Conservation (phyloP, 2,797 vertebrate species). For the Halcyon smyrnensis region DNA sequence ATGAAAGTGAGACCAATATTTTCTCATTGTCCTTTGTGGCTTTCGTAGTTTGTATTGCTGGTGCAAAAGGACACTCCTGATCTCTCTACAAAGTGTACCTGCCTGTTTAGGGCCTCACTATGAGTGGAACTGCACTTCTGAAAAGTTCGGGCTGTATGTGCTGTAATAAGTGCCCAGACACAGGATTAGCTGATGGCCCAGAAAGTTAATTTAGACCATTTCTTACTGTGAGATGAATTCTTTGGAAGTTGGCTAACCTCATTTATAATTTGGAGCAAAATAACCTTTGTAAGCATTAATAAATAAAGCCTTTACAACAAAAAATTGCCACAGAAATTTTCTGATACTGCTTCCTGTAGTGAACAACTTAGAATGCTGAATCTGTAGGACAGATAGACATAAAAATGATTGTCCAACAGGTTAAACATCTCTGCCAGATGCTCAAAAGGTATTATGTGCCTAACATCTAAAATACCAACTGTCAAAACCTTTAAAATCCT, state of each 20-base stretch:
- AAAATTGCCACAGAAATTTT: background rate
- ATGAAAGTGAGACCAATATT: background rate
- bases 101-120: background rate
- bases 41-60: background rate
- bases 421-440: slow-evolving; percentile 56
- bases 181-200: background rate
- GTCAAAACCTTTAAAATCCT: slow-evolving; percentile 58
- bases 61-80: background rate
- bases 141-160: background rate
- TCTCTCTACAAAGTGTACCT: background rate
- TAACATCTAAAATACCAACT: slow-evolving; percentile 60
- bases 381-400: slow-evolving; percentile 25
- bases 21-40: background rate
- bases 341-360: background rate
- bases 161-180: background rate
- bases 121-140: background rate
- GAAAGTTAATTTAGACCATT: background rate
- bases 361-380: background rate
- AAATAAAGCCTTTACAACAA: background rate
- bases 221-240: background rate
- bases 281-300: background rate
- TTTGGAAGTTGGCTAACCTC: background rate
- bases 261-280: background rate
- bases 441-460: slow-evolving; percentile 45
- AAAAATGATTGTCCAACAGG: slow-evolving; percentile 53